Base-by-base conservation (phyloP, 1,140 invertebrate genomes). In the Cephus cinctus region DNA sequence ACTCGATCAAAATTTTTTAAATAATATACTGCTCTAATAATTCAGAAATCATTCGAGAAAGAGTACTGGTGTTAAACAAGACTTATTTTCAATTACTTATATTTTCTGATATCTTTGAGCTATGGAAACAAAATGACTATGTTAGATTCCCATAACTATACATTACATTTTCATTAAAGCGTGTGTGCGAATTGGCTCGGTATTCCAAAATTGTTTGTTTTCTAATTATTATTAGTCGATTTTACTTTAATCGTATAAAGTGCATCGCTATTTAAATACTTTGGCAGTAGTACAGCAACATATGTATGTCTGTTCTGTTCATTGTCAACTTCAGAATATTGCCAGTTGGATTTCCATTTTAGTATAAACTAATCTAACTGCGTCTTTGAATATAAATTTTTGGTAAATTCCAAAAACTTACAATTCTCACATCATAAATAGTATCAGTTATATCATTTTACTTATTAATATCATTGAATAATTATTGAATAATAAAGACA, bases 131-230 rank as follows among this genome's bases (percentile, higher is more conserved):
- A 36, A 52, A 55, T 55, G 43, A 45, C 50, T 51, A 54, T 59
- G 48, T 59, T 52, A 34, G 47, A 51, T 6, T 27, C n/a, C 5
- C n/a, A 27, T 47, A 20, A 48, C 19, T 60, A 43, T 59, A 59
- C 30, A 18, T 44, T 42, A 50, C 42, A 20, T 59, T 47, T 20
- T 53, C 22, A 44, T 47, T 47, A 49, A 52, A 43, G 22, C 11
- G 16, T 48, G 54, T 57, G 48, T 57, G 36, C 54, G 25, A 51
- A 57, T 63, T 50, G 52, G 53, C 48, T 60, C 57, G 47, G 31
- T 49, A 51, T 64, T 64, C 54, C 44, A 60, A 62, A 62, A 47
- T 63, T 61, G 46, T 59, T 59, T 56, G 48, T 63, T 61, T 61
- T 49, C 57, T 57, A 43, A 56, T 47, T 39, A 45, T 48, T 21